phyloP scores from a whole-genome alignment of 2,888 invertebrate species.

The Chalcis sispes region DNA sequence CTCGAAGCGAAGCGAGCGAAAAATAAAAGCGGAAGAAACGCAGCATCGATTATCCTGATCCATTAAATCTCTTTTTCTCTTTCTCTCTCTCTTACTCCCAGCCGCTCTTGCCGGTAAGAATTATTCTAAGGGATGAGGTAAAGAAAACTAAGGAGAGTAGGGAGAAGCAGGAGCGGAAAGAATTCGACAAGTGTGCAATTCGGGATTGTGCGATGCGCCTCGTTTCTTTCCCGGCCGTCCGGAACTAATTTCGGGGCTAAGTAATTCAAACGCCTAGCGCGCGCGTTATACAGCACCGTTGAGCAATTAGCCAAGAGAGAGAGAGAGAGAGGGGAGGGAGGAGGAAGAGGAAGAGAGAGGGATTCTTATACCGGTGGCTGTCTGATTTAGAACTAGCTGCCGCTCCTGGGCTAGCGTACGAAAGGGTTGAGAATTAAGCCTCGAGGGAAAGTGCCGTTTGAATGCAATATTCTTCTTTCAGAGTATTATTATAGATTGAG shows the following conservation, averaged over 20 bases:
- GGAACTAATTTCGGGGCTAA: constrained; percentile 74
- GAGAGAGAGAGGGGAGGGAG: constrained; percentile 27
- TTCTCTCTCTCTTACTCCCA: too few species aligned
- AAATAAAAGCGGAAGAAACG: too few species aligned
- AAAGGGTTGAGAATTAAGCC: neutral
- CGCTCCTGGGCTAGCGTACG: neutral
- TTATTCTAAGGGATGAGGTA: too few species aligned
- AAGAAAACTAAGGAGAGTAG: too few species aligned
- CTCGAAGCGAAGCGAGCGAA: neutral
- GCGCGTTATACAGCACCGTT: neutral
- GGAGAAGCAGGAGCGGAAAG: too few species aligned
- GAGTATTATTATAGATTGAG: too few species aligned
- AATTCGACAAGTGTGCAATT: constrained; percentile 50
- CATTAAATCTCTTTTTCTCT: constrained; percentile 14
- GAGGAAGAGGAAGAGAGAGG: constrained; percentile 22
- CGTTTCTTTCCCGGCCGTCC: constrained; percentile 71
- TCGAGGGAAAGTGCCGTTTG: too few species aligned
- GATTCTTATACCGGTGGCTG: too few species aligned
- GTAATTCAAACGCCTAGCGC: constrained; percentile 74
- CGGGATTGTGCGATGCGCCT: constrained; percentile 60
- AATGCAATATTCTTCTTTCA: too few species aligned
- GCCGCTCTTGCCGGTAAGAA: neutral
- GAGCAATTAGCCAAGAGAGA: constrained; percentile 70
- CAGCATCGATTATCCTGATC: constrained; percentile 33
- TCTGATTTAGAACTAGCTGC: too few species aligned